Percentiles rank a stretch among this genome's conserved stretches.
Conservation (phyloP, 2,888 invertebrate genomes). For the Agrotis puta region DNA sequence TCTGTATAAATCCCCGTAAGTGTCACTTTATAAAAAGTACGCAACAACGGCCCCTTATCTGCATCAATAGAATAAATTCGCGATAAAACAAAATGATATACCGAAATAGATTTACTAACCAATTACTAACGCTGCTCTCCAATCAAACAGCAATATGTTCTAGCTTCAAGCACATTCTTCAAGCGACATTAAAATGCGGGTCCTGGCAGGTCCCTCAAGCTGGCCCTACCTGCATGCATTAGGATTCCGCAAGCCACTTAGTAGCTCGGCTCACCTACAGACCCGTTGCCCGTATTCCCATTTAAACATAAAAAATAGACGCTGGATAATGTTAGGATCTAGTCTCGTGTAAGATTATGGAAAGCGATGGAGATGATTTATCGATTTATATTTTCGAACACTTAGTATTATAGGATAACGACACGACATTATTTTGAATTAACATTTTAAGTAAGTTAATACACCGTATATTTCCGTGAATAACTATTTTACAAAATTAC, state of each 20-base stretch:
- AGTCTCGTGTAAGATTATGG: slow-evolving; percentile 70
- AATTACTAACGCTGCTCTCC: slow-evolving; percentile 59
- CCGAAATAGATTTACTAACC: slow-evolving; percentile 58
- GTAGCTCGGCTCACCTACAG: slow-evolving; percentile 86
- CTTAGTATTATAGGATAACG: not conserved
- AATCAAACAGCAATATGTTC: slow-evolving; percentile 61
- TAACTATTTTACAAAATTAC: not conserved
- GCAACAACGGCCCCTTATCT: slow-evolving; percentile 22
- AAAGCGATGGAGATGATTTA: slow-evolving; percentile 73
- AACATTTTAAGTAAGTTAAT: not conserved
- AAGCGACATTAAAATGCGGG: slow-evolving; percentile 69
- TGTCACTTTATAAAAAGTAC: slow-evolving; percentile 41
- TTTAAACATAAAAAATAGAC: slow-evolving; percentile 87
- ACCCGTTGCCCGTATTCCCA: slow-evolving; percentile 91
- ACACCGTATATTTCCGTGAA: not conserved
- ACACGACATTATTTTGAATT: not conserved
- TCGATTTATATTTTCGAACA: not conserved
- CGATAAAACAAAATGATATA: slow-evolving; percentile 59
- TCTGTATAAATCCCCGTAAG: slow-evolving; percentile 25
- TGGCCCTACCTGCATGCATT: slow-evolving; percentile 86
- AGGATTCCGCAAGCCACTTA: slow-evolving; percentile 86
- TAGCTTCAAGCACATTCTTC: slow-evolving; percentile 62
- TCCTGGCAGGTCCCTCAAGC: slow-evolving; percentile 69
- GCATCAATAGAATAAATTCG: slow-evolving; percentile 59
- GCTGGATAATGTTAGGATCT: slow-evolving; percentile 87